Conservation (phyloP, 2,113 vertebrate genomes). For the Sardina pilchardus region DNA sequence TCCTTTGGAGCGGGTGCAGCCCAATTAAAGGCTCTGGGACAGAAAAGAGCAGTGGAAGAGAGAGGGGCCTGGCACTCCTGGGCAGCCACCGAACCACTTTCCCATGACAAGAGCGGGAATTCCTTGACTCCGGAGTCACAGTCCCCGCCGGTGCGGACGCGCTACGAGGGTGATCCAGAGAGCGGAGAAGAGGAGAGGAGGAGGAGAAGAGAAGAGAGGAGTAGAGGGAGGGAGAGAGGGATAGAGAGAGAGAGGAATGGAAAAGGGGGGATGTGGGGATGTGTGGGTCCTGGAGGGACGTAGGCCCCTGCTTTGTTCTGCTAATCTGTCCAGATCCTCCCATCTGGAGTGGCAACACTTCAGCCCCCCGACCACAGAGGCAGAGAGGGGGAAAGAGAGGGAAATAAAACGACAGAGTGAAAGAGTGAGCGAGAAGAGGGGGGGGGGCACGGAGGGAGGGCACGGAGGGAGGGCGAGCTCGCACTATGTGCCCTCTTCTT, state of each 20-base stretch:
- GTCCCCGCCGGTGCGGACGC: not conserved
- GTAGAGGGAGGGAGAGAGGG: not conserved
- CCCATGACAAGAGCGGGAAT: conserved; percentile 62
- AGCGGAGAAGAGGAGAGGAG: not conserved
- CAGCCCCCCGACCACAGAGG: conserved; percentile 25
- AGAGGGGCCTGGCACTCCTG: conserved; percentile 51
- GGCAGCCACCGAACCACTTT: conserved; percentile 45
- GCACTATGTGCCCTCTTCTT: not conserved
- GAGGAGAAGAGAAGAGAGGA: not conserved
- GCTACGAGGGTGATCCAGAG: not conserved
- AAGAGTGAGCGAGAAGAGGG: conserved; percentile 12
- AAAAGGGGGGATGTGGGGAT: not conserved
- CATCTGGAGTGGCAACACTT: conserved; percentile 35
- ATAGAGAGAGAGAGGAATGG: not conserved
- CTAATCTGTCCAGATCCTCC: conserved; percentile 48
- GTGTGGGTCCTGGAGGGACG: conserved; percentile 35
- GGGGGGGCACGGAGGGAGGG: not conserved
- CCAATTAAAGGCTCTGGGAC: conserved; percentile 58
- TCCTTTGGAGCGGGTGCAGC: conserved; percentile 47
- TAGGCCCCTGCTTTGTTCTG: conserved; percentile 61
- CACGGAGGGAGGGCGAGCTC: not conserved
- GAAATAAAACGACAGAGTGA: conserved; percentile 18
- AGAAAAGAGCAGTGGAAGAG: conserved; percentile 59
- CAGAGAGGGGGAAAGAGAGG: conserved; percentile 12
- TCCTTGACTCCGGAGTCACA: conserved; percentile 57